Evolutionary conservation across 2,797 vertebrate species (phyloP), one percentile per base, ranked within the genome.

Genomic region (Poecilia velifera): DNA sequence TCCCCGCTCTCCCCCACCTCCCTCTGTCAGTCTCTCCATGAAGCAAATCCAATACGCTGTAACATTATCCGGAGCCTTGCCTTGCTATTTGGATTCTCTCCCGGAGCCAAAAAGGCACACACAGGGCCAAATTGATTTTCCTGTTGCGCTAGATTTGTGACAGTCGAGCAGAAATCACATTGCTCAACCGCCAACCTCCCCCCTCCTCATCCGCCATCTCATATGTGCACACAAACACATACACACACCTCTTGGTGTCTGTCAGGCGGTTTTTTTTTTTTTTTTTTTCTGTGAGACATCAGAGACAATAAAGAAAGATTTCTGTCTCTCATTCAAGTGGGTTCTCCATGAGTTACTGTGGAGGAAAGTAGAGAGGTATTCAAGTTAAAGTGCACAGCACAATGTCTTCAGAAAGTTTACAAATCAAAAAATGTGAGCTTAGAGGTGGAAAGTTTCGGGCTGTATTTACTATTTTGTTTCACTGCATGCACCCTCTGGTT

Each of bases 121-220:
- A 92, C 90, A 85, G 92, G 91, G 90, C 95, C 94, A 96, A 95
- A 96, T 96, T 95, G 95, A 96, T 96, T 96, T 96, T 95, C 94
- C 94, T 94, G 95, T 94, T 94, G 93, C 90, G 93, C 93, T 93
- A 95, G 95, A 96, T 96, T 96, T 96, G 95, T 95, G 95, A 95
- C 95, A 95, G 93, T 94, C 89, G 86, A 93, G 93, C 93, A 94
- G 94, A 95, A 95, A 95, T 95, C 93, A 94, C 95, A 94, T 95
- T 92, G 93, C 94, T 95, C 94, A 95, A 91, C 88, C 66, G 88
- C 90, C 91, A 93, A 87, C 86, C 86, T 66, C 80, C 76, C 78
- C 74, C 90, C 85, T 76, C 87, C 86, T 75, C 86, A 75, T 76
- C 80, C 83, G 84, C 87, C 79, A 83, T 88, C 84, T 86, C 28